These are phyloP conservation scores for Carettochelys insculpta DNA, from an alignment of 2,113 vertebrate genomes.

Conservation along the genomic window DNA sequence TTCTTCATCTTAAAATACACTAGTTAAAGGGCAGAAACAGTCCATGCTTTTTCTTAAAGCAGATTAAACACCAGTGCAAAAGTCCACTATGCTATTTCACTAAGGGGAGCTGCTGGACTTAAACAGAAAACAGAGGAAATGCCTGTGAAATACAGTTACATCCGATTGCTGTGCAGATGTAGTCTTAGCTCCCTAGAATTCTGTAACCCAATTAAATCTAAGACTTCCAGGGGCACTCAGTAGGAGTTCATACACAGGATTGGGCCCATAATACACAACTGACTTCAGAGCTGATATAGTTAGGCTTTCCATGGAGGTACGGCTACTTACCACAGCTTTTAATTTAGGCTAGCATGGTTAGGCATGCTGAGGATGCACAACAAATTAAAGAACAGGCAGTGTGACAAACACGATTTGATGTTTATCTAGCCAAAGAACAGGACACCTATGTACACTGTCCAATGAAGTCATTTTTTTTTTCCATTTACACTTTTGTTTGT, in stretches of 20 bases:
- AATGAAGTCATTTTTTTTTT: background rate
- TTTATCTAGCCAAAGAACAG: background rate
- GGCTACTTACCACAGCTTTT: background rate
- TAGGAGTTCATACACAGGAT: background rate
- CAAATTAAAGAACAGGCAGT: background rate
- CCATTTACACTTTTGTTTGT: background rate
- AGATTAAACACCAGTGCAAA: background rate
- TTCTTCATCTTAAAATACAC: background rate
- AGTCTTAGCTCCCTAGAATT: background rate
- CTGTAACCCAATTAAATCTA: background rate
- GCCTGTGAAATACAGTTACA: background rate
- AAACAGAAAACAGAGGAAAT: background rate
- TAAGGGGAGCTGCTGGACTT: background rate
- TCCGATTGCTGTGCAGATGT: background rate
- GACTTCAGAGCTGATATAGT: background rate
- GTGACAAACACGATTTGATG: background rate
- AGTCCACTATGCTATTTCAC: background rate
- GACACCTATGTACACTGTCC: background rate
- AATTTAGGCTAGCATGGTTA: background rate
- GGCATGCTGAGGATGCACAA: background rate
- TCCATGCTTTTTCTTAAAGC: background rate
- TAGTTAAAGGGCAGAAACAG: background rate
- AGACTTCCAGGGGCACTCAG: background rate
- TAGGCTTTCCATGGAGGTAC: background rate
- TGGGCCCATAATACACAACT: background rate